phyloP scores from a whole-genome alignment of 2,888 invertebrate genomes.

The Podabrus alpinus region DNA sequence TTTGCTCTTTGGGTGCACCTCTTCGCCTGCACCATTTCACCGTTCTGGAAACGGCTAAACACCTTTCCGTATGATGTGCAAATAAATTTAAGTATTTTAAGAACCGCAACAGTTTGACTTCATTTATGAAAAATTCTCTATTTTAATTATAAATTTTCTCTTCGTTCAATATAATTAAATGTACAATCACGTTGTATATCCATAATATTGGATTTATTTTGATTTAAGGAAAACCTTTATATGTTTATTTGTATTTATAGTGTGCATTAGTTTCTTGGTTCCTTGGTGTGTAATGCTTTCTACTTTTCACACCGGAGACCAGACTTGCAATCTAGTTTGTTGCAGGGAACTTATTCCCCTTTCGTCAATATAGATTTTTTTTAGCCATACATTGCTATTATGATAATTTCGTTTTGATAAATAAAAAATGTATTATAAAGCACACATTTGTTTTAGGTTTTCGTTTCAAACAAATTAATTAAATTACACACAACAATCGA shows the following conservation, averaged over 20 bases:
- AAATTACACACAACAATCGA: neutral
- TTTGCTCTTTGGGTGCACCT: neutral
- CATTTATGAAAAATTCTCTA: neutral
- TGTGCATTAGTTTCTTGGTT: constrained; percentile 1
- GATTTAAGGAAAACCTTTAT: neutral
- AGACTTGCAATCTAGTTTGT: neutral
- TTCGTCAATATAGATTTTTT: neutral
- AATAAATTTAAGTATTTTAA: neutral
- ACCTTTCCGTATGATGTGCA: neutral
- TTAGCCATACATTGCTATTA: neutral
- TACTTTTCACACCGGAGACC: neutral
- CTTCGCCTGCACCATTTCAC: neutral
- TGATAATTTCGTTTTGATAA: neutral
- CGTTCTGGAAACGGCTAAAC: neutral
- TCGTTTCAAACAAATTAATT: neutral
- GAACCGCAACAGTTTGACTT: neutral
- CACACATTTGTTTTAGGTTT: neutral
- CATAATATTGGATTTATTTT: neutral
- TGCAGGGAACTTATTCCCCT: neutral
- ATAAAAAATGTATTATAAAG: neutral
- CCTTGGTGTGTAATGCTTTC: neutral
- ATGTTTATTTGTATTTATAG: neutral
- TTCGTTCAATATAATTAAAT: neutral
- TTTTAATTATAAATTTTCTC: neutral
- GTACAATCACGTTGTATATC: neutral